Conservation (phyloP, 2,888 invertebrate genomes). For the Eurytoma californica region DNA sequence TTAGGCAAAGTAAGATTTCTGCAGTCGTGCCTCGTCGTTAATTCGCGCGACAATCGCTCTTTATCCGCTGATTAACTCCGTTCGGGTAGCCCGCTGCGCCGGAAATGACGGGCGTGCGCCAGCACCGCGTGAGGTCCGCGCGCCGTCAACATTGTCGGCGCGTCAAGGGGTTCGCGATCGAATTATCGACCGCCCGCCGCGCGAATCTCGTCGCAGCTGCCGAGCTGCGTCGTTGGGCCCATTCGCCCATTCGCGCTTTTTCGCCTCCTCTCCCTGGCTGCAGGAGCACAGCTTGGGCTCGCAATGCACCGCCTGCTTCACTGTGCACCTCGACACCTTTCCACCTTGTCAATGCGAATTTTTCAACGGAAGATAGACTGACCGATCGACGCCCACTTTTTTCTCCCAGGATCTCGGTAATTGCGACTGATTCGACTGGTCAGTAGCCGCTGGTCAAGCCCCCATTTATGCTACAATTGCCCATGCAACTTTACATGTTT, state of each 20-base stretch:
- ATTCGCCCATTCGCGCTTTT: background rate
- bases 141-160: slow-evolving; percentile 73
- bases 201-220: slow-evolving; percentile 30
- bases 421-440: background rate
- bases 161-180: slow-evolving; percentile 74
- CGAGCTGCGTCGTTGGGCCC: background rate
- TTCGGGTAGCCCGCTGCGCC: background rate
- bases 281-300: background rate
- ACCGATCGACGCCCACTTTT: slow-evolving; percentile 36
- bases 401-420: slow-evolving; percentile 32
- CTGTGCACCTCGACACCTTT: too few relatives aligned
- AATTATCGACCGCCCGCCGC: slow-evolving; percentile 66
- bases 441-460: background rate
- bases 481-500: too few relatives aligned
- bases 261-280: background rate
- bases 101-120: slow-evolving; percentile 26
- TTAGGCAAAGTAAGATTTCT: too few relatives aligned
- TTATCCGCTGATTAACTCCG: slow-evolving; percentile 50
- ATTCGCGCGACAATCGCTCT: slow-evolving; percentile 18
- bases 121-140: slow-evolving; percentile 72
- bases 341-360: background rate
- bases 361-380: background rate
- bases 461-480: too few relatives aligned
- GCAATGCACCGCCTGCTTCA: background rate
- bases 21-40: background rate